A percentile compares a stretch with the other conserved stretches of the same genome.
phyloP scores from a whole-genome alignment of 1,140 invertebrate genomes.

The Sinella curviseta region DNA sequence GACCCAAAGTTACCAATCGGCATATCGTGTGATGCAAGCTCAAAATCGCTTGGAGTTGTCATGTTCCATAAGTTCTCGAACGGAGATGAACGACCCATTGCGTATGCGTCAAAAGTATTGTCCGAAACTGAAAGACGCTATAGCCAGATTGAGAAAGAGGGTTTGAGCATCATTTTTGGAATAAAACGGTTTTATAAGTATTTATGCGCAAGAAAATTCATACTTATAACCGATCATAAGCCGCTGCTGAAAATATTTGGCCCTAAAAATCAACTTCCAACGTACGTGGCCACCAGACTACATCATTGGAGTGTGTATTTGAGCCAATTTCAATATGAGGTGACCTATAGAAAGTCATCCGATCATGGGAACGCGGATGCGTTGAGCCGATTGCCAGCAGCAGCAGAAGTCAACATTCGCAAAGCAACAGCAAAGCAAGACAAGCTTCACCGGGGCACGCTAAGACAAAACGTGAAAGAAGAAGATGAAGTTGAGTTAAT shows the following conservation, averaged over 20 bases:
- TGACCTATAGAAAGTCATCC: constrained; percentile 50
- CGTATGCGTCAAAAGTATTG: constrained; percentile 58
- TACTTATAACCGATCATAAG: constrained; percentile 57
- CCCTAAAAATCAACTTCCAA: constrained; percentile 51
- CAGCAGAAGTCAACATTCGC: neutral
- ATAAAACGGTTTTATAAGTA: constrained; percentile 60
- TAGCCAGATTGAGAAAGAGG: constrained; percentile 60
- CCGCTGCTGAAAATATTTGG: constrained; percentile 55
- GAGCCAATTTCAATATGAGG: constrained; percentile 52
- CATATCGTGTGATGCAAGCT: constrained; percentile 55
- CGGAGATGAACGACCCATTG: constrained; percentile 56
- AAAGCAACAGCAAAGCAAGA: neutral
- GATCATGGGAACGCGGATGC: constrained; percentile 51
- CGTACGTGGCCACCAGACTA: constrained; percentile 51
- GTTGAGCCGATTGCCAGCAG: constrained; percentile 48
- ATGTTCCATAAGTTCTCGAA: constrained; percentile 53
- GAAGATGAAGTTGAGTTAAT: neutral
- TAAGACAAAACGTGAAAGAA: neutral
- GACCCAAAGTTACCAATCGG: constrained; percentile 58
- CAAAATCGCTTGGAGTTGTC: constrained; percentile 57
- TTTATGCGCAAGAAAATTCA: constrained; percentile 55
- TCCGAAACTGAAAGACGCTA: constrained; percentile 58
- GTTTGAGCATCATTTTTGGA: constrained; percentile 57
- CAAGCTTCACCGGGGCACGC: neutral
- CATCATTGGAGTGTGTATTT: constrained; percentile 53